Percentiles rank a stretch among this genome's conserved stretches.
phyloP scores from a whole-genome alignment of 2,797 vertebrate species.

The Malurus leucopterus region DNA sequence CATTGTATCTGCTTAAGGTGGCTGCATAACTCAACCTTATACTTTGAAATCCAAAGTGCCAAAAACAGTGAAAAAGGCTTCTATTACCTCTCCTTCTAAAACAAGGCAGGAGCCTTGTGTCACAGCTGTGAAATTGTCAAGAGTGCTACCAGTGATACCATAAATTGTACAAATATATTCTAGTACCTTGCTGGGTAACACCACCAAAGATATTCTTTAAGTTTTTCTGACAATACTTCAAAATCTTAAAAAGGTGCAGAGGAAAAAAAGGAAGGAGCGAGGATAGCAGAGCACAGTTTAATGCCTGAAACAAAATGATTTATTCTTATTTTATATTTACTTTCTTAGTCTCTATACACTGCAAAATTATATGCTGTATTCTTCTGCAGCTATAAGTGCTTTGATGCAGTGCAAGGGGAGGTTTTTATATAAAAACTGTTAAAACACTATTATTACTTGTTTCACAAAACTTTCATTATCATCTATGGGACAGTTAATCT shows the following conservation, averaged over 20 bases:
- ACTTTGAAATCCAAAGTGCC: background rate
- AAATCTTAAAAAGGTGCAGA: background rate
- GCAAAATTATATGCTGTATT: background rate
- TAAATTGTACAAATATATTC: constrained; percentile 9
- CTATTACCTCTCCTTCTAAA: background rate
- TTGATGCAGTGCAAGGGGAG: fast-evolving
- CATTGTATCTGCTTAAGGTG: background rate
- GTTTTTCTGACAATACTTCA: background rate
- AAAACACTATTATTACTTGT: background rate
- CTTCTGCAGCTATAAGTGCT: background rate
- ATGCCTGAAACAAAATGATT: background rate
- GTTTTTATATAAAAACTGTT: background rate
- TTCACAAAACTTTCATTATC: background rate
- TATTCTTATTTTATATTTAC: background rate
- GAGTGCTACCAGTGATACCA: background rate
- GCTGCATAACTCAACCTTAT: background rate
- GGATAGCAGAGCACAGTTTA: background rate
- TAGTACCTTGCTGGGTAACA: background rate
- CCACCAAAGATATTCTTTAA: background rate
- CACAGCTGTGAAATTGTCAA: background rate
- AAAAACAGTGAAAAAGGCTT: background rate
- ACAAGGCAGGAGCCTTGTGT: background rate
- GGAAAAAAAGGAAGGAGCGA: background rate
- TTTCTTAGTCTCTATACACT: background rate
- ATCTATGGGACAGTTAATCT: background rate